These are phyloP conservation scores for Agrotis puta DNA, from an alignment of 2,888 invertebrate species.

Conservation along the genomic window DNA sequence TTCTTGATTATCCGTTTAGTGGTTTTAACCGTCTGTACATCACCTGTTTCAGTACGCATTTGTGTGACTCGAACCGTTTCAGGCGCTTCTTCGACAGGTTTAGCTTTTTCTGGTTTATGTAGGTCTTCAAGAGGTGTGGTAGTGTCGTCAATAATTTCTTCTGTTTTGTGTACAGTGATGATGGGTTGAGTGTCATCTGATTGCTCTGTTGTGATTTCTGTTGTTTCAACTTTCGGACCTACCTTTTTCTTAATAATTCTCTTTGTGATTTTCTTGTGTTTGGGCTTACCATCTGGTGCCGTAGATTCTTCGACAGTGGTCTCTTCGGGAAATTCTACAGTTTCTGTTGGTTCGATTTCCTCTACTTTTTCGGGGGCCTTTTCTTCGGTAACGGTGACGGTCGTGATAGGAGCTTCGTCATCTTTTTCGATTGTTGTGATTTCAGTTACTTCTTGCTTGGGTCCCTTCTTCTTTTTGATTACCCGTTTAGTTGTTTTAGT, in stretches of 20 bases:
- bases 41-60: background rate
- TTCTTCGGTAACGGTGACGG: slow-evolving; percentile 27
- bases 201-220: background rate
- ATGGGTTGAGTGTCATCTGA: slow-evolving; percentile 58
- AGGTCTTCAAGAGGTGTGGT: background rate
- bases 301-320: no score
- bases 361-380: background rate
- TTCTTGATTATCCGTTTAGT: slow-evolving; percentile 68
- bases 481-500: slow-evolving; percentile 71
- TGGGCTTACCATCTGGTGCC: no score
- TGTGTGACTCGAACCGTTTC: slow-evolving; percentile 16
- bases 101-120: background rate
- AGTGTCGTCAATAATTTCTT: slow-evolving; percentile 22
- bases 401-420: slow-evolving; percentile 44
- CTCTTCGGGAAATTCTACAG: no score
- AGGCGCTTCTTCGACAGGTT: background rate
- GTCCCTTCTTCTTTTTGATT: slow-evolving; percentile 65
- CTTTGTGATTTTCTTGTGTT: no score
- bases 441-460: slow-evolving; percentile 65
- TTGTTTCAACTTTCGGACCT: no score
- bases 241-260: no score
- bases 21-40: slow-evolving; percentile 5
- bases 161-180: slow-evolving; percentile 63
- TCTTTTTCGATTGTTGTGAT: slow-evolving; percentile 62
- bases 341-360: background rate